phyloP scores from a whole-genome alignment of 2,113 vertebrate genomes.

The Verasper variegatus region DNA sequence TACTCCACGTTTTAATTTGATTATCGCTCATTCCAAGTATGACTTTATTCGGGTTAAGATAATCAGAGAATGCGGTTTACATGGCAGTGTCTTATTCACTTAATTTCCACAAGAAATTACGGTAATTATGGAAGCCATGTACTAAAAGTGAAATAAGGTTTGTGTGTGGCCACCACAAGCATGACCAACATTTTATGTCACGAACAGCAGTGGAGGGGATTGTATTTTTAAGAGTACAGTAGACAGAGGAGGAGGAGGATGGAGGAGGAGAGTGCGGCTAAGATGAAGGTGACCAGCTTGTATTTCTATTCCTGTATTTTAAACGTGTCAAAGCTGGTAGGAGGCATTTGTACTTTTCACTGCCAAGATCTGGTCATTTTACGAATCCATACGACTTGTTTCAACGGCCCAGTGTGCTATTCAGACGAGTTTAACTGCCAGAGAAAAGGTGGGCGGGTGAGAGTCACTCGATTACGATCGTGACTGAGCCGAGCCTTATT shows the following conservation, averaged over 20 bases:
- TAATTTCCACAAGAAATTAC: too few species aligned
- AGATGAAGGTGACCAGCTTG: conserved; percentile 7
- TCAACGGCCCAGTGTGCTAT: conserved; percentile 2
- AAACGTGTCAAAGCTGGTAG: neutral
- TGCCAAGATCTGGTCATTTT: conserved; percentile 34
- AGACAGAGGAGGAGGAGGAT: neutral
- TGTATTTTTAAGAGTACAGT: neutral
- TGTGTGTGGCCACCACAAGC: neutral
- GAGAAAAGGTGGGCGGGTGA: neutral
- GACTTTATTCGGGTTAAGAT: too few species aligned
- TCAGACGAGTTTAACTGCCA: neutral
- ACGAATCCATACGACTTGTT: conserved; percentile 11
- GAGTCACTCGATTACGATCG: neutral
- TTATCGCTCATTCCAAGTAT: too few species aligned
- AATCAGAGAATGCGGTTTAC: too few species aligned
- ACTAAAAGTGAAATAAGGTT: neutral
- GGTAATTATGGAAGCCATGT: neutral
- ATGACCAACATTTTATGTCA: neutral
- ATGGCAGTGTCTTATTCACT: too few species aligned
- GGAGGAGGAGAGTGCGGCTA: neutral
- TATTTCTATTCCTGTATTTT: conserved; percentile 24
- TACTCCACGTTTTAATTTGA: too few species aligned
- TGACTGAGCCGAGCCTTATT: conserved; percentile 5
- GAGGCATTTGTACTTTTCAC: neutral
- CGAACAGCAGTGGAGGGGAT: neutral